Evolutionary conservation across 1,140 invertebrate genomes (phyloP).

Genomic region (Lysiphlebus fabarum): DNA sequence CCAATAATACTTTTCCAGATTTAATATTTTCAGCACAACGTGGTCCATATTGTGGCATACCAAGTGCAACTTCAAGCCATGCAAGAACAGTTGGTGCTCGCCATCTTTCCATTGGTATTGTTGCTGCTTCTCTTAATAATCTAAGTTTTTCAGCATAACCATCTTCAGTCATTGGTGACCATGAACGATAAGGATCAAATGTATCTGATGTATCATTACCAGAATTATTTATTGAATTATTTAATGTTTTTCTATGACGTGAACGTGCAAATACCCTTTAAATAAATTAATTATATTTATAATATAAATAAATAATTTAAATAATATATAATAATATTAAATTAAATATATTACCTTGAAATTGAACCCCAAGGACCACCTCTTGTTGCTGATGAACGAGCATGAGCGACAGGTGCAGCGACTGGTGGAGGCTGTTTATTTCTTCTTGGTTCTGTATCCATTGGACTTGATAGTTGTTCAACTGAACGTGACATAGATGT

Average conservation of each 20-base stretch:
- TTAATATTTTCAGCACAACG: constrained; percentile 89
- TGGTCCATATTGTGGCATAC: constrained; percentile 89
- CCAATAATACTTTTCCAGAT: constrained; percentile 89
- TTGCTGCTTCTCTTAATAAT: constrained; percentile 78
- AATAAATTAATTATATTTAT: no score
- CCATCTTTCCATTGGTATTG: constrained; percentile 88
- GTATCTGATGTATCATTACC: constrained; percentile 56
- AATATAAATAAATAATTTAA: no score
- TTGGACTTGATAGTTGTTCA: constrained; percentile 67
- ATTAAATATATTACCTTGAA: constrained; percentile 42
- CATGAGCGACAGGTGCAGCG: constrained; percentile 47
- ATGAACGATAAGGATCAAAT: constrained; percentile 55
- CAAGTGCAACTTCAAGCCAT: constrained; percentile 88
- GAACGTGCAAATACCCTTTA: constrained; percentile 77
- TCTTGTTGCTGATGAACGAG: constrained; percentile 49
- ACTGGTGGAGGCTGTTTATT: constrained; percentile 47
- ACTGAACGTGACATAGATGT: constrained; percentile 74
- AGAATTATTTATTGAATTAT: constrained; percentile 48
- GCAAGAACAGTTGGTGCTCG: constrained; percentile 87
- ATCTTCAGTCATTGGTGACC: constrained; percentile 80
- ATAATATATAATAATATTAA: no score
- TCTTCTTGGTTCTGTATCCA: constrained; percentile 58
- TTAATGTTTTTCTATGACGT: constrained; percentile 69
- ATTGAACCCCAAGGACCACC: constrained; percentile 58
- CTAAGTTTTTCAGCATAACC: constrained; percentile 79